A percentile compares a stretch with the other conserved stretches of the same genome.
These are phyloP conservation scores for Perizoma flavofasciatum DNA, from an alignment of 2,888 invertebrate genomes.

Conservation along the genomic window DNA sequence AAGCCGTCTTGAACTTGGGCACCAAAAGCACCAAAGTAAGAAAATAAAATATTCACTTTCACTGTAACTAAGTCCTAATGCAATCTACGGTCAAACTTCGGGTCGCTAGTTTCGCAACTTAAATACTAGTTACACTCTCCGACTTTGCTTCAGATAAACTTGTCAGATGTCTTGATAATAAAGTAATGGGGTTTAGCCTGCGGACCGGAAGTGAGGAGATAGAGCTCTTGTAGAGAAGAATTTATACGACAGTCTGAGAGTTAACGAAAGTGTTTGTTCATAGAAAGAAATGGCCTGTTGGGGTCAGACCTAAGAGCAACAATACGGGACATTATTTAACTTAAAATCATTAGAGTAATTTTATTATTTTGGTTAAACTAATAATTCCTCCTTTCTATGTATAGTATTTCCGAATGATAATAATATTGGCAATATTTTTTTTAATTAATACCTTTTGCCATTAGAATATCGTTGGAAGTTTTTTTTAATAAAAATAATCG, in stretches of 20 bases:
- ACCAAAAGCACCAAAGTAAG: too few species aligned
- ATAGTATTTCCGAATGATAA: too few species aligned
- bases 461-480: too few species aligned
- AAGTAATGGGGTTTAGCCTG: constrained; percentile 70
- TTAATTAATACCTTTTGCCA: too few species aligned
- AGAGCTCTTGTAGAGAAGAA: constrained; percentile 64
- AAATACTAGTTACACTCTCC: constrained; percentile 37
- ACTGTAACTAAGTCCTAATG: constrained; percentile 5
- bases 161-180: constrained; percentile 70
- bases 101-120: constrained; percentile 14
- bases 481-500: too few species aligned
- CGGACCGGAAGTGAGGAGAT: constrained; percentile 67
- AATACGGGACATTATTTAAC: not conserved
- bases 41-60: not conserved
- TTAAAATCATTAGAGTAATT: too few species aligned
- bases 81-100: constrained; percentile 14
- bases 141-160: constrained; percentile 53
- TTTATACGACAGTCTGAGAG: constrained; percentile 52
- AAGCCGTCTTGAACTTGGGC: too few species aligned
- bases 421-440: too few species aligned
- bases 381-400: too few species aligned
- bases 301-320: constrained; percentile 3
- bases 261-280: constrained; percentile 61
- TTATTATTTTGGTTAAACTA: too few species aligned
- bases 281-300: constrained; percentile 66